These are phyloP conservation scores for Drymodes brunneopygia DNA, from an alignment of 2,113 vertebrate genomes.

Conservation along the genomic window DNA sequence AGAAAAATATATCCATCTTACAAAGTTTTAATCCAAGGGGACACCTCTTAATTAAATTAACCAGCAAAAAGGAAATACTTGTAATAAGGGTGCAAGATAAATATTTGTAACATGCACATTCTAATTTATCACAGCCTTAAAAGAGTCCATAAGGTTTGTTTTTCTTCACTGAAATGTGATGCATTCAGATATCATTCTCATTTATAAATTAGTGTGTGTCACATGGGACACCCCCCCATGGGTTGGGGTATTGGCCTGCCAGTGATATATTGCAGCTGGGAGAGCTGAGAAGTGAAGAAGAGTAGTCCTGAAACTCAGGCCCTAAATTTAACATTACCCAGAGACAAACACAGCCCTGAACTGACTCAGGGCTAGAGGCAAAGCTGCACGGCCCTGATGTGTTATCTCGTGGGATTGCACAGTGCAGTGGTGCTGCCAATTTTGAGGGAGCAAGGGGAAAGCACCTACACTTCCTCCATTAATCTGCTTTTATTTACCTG, in stretches of 20 bases:
- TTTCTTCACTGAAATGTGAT: slow-evolving; percentile 62
- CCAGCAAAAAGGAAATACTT: slow-evolving; percentile 63
- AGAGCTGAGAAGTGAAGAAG: slow-evolving; percentile 10
- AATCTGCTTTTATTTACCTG: background rate
- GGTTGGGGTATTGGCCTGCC: slow-evolving; percentile 40
- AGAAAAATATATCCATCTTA: slow-evolving; percentile 26
- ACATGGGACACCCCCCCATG: slow-evolving; percentile 41
- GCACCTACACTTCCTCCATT: background rate
- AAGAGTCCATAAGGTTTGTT: slow-evolving; percentile 58
- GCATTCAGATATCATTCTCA: slow-evolving; percentile 52
- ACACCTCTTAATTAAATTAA: slow-evolving; percentile 58
- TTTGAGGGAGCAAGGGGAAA: background rate
- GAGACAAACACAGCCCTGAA: background rate
- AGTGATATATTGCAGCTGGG: slow-evolving; percentile 61
- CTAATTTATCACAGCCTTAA: slow-evolving; percentile 70
- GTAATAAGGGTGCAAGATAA: slow-evolving; percentile 69
- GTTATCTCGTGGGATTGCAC: background rate
- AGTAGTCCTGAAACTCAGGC: background rate
- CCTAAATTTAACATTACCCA: slow-evolving; percentile 17
- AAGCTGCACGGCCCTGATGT: background rate
- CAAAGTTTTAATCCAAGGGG: slow-evolving; percentile 33
- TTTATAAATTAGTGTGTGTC: slow-evolving; percentile 67
- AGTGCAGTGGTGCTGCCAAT: background rate
- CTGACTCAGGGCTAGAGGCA: background rate
- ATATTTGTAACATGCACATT: slow-evolving; percentile 43